Percentiles rank a stretch among this genome's conserved stretches.
Conservation (phyloP, 1,140 invertebrate species). For the Cherax destructor region DNA sequence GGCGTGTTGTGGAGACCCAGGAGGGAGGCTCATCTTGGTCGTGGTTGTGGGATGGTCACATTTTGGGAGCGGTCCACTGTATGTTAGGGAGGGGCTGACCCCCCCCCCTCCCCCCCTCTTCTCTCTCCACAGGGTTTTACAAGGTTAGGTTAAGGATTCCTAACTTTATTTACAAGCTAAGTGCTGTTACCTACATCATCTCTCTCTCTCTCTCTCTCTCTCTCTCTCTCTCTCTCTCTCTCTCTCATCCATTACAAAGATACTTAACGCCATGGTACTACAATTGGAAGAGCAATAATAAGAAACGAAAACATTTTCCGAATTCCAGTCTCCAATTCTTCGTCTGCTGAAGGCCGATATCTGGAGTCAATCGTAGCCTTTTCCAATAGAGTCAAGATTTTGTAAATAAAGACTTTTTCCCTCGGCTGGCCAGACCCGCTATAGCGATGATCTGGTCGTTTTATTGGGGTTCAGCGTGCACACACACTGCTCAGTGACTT, state of each 20-base stretch:
- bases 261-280: too few relatives aligned
- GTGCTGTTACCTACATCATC: too few relatives aligned
- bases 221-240: neutral
- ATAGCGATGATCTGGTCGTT: neutral
- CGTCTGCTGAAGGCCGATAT: too few relatives aligned
- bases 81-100: too few relatives aligned
- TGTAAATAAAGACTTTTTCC: neutral
- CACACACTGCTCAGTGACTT: too few relatives aligned
- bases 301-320: too few relatives aligned
- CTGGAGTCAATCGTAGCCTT: neutral
- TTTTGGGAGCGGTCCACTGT: neutral
- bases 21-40: neutral
- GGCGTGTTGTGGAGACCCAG: neutral
- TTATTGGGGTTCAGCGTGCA: too few relatives aligned
- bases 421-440: neutral
- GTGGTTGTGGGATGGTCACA: neutral
- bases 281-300: too few relatives aligned
- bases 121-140: neutral
- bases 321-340: too few relatives aligned
- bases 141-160: too few relatives aligned
- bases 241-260: neutral
- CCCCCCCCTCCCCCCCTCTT: neutral
- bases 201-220: neutral
- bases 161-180: too few relatives aligned
- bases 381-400: constrained; percentile 1